Evolutionary conservation across 2,888 invertebrate species (phyloP).

Genomic region (Caenorhabditis plicata): DNA sequence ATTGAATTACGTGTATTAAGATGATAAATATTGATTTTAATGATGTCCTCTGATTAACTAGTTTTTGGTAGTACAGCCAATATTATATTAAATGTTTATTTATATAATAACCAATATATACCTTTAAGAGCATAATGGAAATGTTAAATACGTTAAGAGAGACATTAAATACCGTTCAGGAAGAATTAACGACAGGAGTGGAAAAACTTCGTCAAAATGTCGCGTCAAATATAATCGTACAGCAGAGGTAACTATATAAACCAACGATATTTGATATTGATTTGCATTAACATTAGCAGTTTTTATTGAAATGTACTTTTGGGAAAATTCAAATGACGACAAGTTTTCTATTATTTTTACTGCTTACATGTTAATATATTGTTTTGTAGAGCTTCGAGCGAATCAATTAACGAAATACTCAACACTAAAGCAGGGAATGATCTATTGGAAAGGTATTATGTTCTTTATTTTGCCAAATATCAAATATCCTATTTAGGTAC

Average conservation of each 20-base stretch:
- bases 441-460: constrained; percentile 30
- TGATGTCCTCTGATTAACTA: constrained; percentile 2
- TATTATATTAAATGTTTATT: neutral
- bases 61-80: neutral
- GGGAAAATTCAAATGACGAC: constrained; percentile 6
- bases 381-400: constrained; percentile 25
- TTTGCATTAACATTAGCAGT: neutral
- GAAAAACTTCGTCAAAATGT: constrained; percentile 42
- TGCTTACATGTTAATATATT: neutral
- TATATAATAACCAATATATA: neutral
- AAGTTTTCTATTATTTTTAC: constrained; percentile 6
- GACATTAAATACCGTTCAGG: constrained; percentile 39
- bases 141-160: constrained; percentile 43
- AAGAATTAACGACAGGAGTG: constrained; percentile 37
- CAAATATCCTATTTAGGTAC: constrained; percentile 26
- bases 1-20: too few relatives aligned
- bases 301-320: constrained; percentile 4
- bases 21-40: too few relatives aligned
- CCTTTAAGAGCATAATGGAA: constrained; percentile 10
- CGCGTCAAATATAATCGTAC: constrained; percentile 22
- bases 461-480: neutral
- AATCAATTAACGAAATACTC: constrained; percentile 38
- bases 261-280: neutral
- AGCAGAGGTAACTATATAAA: constrained; percentile 26
- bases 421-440: constrained; percentile 42